These are phyloP conservation scores for Cyanoramphus novaezelandiae DNA, from an alignment of 2,113 vertebrate species.

Conservation along the genomic window DNA sequence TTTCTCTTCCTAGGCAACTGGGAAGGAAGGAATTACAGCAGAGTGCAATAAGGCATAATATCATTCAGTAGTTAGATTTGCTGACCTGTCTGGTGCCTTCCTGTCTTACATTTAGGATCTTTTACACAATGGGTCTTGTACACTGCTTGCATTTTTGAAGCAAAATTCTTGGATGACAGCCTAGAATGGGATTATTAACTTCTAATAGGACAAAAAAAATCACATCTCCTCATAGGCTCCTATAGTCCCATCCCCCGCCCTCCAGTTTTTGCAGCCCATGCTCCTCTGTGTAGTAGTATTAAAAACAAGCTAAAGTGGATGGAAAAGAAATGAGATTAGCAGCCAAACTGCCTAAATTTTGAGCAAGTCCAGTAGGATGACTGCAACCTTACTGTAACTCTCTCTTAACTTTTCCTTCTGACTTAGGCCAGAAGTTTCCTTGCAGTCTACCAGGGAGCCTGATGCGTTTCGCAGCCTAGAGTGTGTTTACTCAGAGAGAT, in stretches of 20 bases:
- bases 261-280: neutral
- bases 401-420: conserved; percentile 4
- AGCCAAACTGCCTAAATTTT: neutral
- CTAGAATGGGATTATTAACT: conserved; percentile 50
- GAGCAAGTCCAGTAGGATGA: neutral
- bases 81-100: conserved; percentile 37
- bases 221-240: neutral
- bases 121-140: conserved; percentile 15
- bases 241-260: neutral
- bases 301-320: conserved; percentile 13
- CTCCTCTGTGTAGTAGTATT: neutral
- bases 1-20: neutral
- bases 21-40: neutral
- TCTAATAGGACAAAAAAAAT: neutral
- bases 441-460: neutral
- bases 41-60: conserved; percentile 15
- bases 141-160: conserved; percentile 26
- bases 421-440: conserved; percentile 22
- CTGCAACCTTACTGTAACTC: neutral
- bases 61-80: neutral
- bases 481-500: neutral
- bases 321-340: neutral
- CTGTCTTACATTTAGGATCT: conserved; percentile 42
- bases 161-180: conserved; percentile 45
- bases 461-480: neutral